Evolutionary conservation across 2,888 invertebrate genomes (phyloP).

Genomic region (Byasa hedistus): DNA sequence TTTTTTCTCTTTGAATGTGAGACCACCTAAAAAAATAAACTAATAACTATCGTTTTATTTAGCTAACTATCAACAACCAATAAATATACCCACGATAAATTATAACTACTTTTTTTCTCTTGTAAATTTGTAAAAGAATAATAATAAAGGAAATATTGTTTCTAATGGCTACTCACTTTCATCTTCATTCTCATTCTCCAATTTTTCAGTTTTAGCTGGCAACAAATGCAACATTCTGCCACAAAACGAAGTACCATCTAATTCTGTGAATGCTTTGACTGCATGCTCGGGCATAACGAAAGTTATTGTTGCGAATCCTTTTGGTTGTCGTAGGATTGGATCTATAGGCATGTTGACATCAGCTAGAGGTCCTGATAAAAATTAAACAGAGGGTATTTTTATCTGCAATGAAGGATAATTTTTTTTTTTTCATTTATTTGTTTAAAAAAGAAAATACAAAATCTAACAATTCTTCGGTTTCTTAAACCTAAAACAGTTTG

Average conservation of each 20-base stretch:
- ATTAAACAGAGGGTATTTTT: background rate
- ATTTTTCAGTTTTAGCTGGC: constrained; percentile 87
- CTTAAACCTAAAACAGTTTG: too few species aligned
- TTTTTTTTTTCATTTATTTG: too few species aligned
- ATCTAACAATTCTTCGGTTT: too few species aligned
- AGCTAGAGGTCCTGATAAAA: constrained; percentile 85
- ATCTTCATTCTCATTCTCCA: constrained; percentile 62
- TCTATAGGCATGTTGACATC: constrained; percentile 96
- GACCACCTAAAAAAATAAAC: constrained; percentile 71
- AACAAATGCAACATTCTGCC: constrained; percentile 96
- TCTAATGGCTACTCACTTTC: constrained; percentile 54
- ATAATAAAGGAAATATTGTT: background rate
- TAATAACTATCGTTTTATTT: background rate
- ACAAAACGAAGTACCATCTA: constrained; percentile 95
- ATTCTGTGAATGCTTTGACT: constrained; percentile 88
- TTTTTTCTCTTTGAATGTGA: constrained; percentile 92
- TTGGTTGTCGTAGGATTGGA: constrained; percentile 86
- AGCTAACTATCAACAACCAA: too few species aligned
- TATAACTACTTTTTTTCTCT: too few species aligned
- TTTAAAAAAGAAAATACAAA: too few species aligned
- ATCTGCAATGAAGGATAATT: background rate
- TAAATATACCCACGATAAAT: too few species aligned
- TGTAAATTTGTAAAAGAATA: too few species aligned
- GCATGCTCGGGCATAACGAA: constrained; percentile 98
- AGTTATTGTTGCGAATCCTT: constrained; percentile 96